Conservation (phyloP, 1,140 invertebrate genomes). For the Aphaenogaster ashmeadi region DNA sequence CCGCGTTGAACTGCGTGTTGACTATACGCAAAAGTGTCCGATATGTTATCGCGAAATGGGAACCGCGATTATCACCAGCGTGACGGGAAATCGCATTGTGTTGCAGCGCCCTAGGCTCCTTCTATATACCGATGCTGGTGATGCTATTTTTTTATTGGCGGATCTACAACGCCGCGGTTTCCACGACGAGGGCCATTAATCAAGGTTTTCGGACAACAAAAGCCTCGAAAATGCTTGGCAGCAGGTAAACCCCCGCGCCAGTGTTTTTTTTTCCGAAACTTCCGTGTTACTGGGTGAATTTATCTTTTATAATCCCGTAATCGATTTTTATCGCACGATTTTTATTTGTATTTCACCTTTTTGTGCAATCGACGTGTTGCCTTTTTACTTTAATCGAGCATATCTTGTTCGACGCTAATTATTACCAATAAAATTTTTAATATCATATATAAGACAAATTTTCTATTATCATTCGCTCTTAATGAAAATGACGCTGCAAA, state of each 20-base stretch:
- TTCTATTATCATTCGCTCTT: not conserved
- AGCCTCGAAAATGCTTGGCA: conserved; percentile 87
- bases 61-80: not conserved
- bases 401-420: not conserved
- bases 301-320: not conserved
- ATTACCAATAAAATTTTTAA: not conserved
- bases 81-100: conserved; percentile 29
- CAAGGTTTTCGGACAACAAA: conserved; percentile 97
- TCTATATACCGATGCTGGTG: conserved; percentile 98
- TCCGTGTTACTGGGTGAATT: not conserved
- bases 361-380: too few relatives aligned
- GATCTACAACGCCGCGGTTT: conserved; percentile 97
- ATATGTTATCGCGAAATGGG: not conserved
- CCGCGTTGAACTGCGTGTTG: not conserved
- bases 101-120: conserved; percentile 96
- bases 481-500: not conserved
- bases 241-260: conserved; percentile 75
- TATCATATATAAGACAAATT: not conserved
- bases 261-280: not conserved
- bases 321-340: not conserved
- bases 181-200: conserved; percentile 96
- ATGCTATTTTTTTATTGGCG: conserved; percentile 99
- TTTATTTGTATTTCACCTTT: not conserved
- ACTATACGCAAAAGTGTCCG: not conserved
- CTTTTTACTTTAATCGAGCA: not conserved